These are phyloP conservation scores for Erythrolamprus reginae DNA, from an alignment of 2,113 vertebrate genomes.

Conservation along the genomic window DNA sequence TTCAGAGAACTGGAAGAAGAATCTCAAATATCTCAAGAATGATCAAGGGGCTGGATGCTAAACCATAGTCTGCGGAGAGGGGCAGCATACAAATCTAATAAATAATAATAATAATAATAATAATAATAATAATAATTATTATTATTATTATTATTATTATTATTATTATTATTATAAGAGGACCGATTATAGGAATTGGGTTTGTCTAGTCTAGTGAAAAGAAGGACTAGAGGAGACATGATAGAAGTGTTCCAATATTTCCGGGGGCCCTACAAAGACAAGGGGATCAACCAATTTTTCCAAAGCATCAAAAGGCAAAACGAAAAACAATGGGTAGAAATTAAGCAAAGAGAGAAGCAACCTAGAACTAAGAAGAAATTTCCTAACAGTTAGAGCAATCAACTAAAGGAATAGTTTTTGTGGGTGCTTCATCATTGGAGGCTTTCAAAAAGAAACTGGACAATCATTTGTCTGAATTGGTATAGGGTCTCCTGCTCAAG, in stretches of 20 bases:
- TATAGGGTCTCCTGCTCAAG: not conserved
- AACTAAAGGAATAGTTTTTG: not conserved
- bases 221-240: not conserved
- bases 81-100: too few species aligned
- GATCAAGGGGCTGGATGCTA: too few species aligned
- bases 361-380: not conserved
- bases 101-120: too few species aligned
- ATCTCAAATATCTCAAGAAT: too few species aligned
- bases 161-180: too few species aligned
- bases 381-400: not conserved
- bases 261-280: not conserved
- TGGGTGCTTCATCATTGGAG: not conserved
- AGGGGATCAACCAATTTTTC: not conserved
- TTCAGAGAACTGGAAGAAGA: not conserved
- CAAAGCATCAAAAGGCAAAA: not conserved
- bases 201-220: not conserved
- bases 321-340: not conserved
- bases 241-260: not conserved
- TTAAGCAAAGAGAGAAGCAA: not conserved
- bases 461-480: too few species aligned
- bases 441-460: not conserved
- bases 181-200: too few species aligned
- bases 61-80: too few species aligned
- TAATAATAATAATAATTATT: too few species aligned
- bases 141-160: too few species aligned